Base-by-base conservation (phyloP, 1,140 invertebrate species). In the Drosophila subpulchrella region DNA sequence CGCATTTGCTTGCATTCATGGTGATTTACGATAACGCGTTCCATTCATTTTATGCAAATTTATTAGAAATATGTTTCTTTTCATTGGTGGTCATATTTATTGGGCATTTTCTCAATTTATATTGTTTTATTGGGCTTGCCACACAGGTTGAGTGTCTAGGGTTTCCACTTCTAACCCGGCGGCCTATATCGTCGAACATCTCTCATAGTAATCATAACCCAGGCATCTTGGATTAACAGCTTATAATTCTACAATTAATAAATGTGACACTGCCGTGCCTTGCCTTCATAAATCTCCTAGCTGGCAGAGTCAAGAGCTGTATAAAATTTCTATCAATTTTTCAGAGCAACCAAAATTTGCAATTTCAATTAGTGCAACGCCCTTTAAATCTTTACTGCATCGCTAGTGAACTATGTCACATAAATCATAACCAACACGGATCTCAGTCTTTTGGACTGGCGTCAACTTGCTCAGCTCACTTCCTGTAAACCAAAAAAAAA, bases 301-400 rank as follows among this genome's bases (percentile, higher is more conserved):
- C 50, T 65, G 62, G 34, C 42, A 60, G 67, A 20, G 71, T 72
- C 75, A 24, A 46, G 61, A 50, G 39, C 54, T 74, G 84, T 62
- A 90, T 81, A 89, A 89, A 78, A 89, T 60, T 75, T 75, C 77
- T 84, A 89, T 89, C 55, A 89, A 81, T 84, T 88, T 74, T 66
- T 24, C 62, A 39, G 53, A 39, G 67, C 53, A 41, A 66, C 34
- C 48, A 71, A 75, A 60, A 89, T 89, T 89, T 90, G 84, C 84
- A 89, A 89, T 89, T 89, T 89, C 85, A 89, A 89, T 89, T 89
- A 89, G 82, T 89, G 81, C 85, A 89, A 84, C 84, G 80, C 81
- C 84, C 77, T 68, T 54, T 53, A 71, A 54, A 68, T 44, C 41
- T 32, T 44, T 30, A 15, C 38, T 17, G 50, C 66, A 71, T 38